These are phyloP conservation scores for Indicator maculatus DNA, from an alignment of 2,113 vertebrate species.

Conservation along the genomic window DNA sequence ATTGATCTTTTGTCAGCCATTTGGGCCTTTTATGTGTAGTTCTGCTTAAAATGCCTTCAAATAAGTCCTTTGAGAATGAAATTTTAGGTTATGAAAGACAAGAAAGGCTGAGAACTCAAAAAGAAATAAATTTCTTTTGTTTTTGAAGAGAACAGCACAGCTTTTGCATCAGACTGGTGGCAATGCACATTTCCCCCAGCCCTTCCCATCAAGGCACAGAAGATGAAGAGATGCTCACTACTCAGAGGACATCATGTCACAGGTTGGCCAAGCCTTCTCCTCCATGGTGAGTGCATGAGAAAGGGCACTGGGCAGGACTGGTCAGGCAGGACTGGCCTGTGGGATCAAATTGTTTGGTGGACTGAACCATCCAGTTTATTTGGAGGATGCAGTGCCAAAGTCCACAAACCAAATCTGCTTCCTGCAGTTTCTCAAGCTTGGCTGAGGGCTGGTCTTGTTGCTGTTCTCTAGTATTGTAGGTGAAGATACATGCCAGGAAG, in stretches of 20 bases:
- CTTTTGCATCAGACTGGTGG: not conserved
- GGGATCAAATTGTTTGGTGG: not conserved
- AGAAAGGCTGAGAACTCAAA: not conserved
- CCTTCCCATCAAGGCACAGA: rapidly evolving
- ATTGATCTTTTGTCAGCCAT: not conserved
- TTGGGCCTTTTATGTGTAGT: slow-evolving; percentile 13
- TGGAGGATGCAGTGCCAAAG: not conserved
- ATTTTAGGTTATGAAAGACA: not conserved
- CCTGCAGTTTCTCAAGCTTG: not conserved
- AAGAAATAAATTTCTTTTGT: not conserved
- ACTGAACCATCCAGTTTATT: not conserved
- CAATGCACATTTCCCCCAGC: rapidly evolving
- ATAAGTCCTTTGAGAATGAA: not conserved
- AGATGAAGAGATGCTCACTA: not conserved
- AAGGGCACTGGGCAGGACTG: not conserved
- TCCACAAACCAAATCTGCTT: not conserved
- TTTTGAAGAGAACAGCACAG: not conserved
- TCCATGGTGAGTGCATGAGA: rapidly evolving
- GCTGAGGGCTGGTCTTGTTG: not conserved
- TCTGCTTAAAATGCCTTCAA: not conserved
- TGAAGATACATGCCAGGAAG: not conserved
- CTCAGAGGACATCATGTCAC: rapidly evolving
- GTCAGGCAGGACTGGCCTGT: not conserved
- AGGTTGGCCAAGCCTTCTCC: not conserved
- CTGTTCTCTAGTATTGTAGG: rapidly evolving